These are phyloP conservation scores for Ellobius talpinus DNA, from an alignment of 2,113 vertebrate species.

Conservation along the genomic window DNA sequence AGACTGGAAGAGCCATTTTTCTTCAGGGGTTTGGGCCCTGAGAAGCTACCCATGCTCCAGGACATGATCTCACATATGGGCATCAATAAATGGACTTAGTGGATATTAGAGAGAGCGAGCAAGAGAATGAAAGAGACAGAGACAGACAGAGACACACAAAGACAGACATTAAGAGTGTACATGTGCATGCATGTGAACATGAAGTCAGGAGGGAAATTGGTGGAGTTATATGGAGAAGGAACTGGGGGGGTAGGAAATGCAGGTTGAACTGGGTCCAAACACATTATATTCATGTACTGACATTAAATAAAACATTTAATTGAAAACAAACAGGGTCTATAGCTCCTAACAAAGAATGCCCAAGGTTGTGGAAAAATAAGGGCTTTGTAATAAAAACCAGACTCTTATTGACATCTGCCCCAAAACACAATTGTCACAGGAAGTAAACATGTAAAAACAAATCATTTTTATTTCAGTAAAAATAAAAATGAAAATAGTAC, in stretches of 20 bases:
- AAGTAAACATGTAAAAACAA: constrained; percentile 35
- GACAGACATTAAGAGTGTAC: not conserved
- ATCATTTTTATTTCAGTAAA: constrained; percentile 41
- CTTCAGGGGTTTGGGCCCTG: too few relatives aligned
- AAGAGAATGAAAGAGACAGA: not conserved
- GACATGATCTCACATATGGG: too few relatives aligned
- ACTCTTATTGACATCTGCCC: not conserved
- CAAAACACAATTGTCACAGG: not conserved
- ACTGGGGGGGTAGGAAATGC: not conserved
- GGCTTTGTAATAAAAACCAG: not conserved
- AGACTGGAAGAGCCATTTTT: too few relatives aligned
- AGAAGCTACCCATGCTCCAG: too few relatives aligned
- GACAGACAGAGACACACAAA: not conserved
- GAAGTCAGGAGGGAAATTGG: not conserved
- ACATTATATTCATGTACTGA: not conserved
- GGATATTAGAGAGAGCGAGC: not conserved
- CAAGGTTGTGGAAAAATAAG: not conserved
- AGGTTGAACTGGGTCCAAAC: not conserved
- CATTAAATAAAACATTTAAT: not conserved
- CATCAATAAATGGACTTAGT: too few relatives aligned
- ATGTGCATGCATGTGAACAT: not conserved
- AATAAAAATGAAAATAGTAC: constrained; percentile 52
- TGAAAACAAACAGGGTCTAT: not conserved
- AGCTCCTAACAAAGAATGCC: not conserved
- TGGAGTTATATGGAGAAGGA: not conserved